Percentiles rank a stretch among this genome's conserved stretches.
phyloP scores from a whole-genome alignment of 2,113 vertebrate genomes.

The Eudorcas thomsonii region DNA sequence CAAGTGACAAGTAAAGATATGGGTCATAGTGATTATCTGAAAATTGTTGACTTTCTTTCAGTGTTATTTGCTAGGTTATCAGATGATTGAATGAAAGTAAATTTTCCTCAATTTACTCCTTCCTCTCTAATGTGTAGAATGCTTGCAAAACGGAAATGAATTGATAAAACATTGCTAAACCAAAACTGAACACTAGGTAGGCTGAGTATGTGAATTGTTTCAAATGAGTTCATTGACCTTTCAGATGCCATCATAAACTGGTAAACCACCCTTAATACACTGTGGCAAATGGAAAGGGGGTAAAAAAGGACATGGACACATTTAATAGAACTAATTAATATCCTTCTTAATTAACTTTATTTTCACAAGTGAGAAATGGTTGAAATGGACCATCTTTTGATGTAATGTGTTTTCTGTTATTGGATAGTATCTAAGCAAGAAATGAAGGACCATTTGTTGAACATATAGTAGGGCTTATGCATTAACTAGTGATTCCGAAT shows the following conservation, averaged over 20 bases:
- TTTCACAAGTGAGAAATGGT: conserved; percentile 2
- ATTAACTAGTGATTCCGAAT: background rate
- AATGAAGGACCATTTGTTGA: background rate
- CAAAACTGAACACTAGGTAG: background rate
- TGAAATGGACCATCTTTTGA: background rate
- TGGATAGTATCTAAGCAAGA: background rate
- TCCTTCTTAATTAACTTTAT: background rate
- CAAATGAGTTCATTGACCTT: background rate
- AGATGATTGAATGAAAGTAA: background rate
- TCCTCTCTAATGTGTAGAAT: background rate
- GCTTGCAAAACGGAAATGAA: background rate
- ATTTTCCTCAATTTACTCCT: background rate
- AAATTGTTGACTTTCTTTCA: conserved; percentile 22
- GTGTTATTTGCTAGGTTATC: background rate
- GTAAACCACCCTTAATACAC: background rate
- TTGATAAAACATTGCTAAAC: background rate
- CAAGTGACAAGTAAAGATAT: background rate
- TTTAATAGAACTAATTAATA: background rate
- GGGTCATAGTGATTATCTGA: background rate
- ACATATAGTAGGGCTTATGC: background rate
- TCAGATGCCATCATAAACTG: background rate
- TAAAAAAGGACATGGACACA: background rate
- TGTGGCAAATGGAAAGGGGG: background rate
- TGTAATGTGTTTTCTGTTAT: background rate
- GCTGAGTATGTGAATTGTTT: background rate